A percentile compares a stretch with the other conserved stretches of the same genome.
Evolutionary conservation across 2,888 invertebrate genomes (phyloP).

Genomic region (Oegoconia quadripuncta): DNA sequence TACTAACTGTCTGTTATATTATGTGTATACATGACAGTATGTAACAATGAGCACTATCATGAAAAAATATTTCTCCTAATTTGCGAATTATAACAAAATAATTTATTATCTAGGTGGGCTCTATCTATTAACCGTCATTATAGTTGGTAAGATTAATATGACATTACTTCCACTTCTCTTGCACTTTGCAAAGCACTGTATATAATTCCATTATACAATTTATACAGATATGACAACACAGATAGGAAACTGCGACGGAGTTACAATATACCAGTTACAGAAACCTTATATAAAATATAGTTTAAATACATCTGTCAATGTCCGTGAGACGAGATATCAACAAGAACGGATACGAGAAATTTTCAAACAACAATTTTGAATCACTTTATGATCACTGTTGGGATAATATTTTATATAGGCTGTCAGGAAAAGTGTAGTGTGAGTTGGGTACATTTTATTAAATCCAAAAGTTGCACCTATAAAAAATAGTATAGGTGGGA

Average conservation of each 20-base stretch:
- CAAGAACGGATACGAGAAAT: no score
- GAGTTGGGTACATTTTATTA: no score
- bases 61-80: conserved; percentile 72
- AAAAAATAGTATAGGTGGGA: no score
- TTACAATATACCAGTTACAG: conserved; percentile 36
- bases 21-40: background rate
- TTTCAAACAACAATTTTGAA: conserved; percentile 3
- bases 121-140: conserved; percentile 41
- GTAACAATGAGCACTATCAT: conserved; percentile 63
- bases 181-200: no score
- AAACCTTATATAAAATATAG: conserved; percentile 19
- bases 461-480: no score
- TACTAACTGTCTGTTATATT: conserved; percentile 6
- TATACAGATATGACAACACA: conserved; percentile 23
- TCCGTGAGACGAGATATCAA: no score
- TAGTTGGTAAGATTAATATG: conserved; percentile 13
- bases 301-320: no score
- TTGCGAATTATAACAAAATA: conserved; percentile 67
- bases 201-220: conserved; percentile 47
- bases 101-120: conserved; percentile 59
- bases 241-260: conserved; percentile 43
- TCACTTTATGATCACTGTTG: conserved; percentile 6
- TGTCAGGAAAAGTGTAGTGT: no score
- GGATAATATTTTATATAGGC: no score
- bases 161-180: no score